Percentiles rank a stretch among this genome's conserved stretches.
Conservation (phyloP, 2,797 vertebrate genomes). For the Luscinia luscinia region DNA sequence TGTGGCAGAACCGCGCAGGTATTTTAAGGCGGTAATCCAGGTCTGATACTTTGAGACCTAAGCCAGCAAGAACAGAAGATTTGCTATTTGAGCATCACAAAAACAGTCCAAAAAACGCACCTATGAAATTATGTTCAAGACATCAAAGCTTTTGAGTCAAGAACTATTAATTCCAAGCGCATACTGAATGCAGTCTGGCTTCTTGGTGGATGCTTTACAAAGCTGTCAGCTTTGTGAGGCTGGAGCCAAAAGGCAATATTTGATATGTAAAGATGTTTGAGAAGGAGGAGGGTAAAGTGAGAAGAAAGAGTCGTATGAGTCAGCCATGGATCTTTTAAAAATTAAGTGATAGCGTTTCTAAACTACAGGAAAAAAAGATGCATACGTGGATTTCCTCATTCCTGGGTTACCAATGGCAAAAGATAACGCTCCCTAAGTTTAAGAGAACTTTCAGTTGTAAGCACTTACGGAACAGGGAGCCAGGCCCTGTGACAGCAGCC, state of each 20-base stretch:
- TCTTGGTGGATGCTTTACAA: conserved; percentile 42
- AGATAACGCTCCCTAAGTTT: background rate
- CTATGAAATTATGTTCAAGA: conserved; percentile 36
- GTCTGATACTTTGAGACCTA: background rate
- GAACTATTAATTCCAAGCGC: conserved; percentile 62
- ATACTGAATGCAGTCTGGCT: conserved; percentile 51
- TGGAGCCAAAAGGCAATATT: conserved; percentile 65
- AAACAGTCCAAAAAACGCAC: conserved; percentile 1
- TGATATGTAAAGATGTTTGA: conserved; percentile 65
- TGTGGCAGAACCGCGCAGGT: background rate
- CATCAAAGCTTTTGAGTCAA: conserved; percentile 45
- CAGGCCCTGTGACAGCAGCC: background rate
- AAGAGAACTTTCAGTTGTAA: conserved; percentile 5
- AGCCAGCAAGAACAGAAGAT: background rate
- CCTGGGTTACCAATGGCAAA: background rate
- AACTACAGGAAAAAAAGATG: background rate
- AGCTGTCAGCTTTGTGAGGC: conserved; percentile 61
- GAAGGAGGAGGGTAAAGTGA: conserved; percentile 56
- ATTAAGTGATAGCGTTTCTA: conserved; percentile 49
- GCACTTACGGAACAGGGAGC: background rate
- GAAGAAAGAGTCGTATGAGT: conserved; percentile 54
- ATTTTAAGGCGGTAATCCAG: conserved; percentile 4
- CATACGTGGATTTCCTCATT: conserved; percentile 12
- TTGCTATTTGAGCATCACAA: background rate
- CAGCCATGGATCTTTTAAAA: conserved; percentile 46